Percentiles rank a stretch among this genome's conserved stretches.
phyloP scores from a whole-genome alignment of 1,140 invertebrate species.

The Drosophila auraria region DNA sequence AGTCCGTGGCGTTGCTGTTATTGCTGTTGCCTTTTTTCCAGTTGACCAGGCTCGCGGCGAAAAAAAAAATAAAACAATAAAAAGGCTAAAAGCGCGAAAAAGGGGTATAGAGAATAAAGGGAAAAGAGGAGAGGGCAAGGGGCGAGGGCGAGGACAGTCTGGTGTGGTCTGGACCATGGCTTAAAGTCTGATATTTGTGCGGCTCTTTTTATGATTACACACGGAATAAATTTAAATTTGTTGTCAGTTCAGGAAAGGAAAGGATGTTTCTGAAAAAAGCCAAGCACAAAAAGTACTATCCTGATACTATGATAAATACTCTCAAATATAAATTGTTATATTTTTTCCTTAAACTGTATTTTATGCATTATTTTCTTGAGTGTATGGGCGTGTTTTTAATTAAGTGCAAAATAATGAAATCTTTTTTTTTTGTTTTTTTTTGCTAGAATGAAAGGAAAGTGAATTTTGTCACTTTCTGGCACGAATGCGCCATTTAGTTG shows the following conservation, averaged over 20 bases:
- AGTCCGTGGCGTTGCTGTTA: slow-evolving; percentile 23
- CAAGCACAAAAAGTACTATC: neutral
- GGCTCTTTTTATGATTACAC: slow-evolving; percentile 18
- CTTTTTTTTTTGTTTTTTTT: slow-evolving; percentile 19
- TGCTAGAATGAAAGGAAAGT: slow-evolving; percentile 26
- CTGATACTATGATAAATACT: too few species aligned
- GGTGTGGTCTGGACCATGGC: slow-evolving; percentile 26
- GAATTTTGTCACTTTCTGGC: slow-evolving; percentile 46
- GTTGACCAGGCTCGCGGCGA: slow-evolving; percentile 71
- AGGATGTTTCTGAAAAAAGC: neutral
- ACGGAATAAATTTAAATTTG: slow-evolving; percentile 5
- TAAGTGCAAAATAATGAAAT: slow-evolving; percentile 77
- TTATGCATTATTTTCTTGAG: slow-evolving; percentile 22
- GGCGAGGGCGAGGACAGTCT: neutral
- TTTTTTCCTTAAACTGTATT: too few species aligned
- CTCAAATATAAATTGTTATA: too few species aligned
- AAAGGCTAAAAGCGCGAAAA: slow-evolving; percentile 49
- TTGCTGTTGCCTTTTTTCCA: slow-evolving; percentile 72
- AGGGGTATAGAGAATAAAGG: slow-evolving; percentile 13
- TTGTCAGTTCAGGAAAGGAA: neutral
- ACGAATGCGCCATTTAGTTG: slow-evolving; percentile 16
- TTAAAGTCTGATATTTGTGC: slow-evolving; percentile 42
- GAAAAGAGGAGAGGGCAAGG: neutral
- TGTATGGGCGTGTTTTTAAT: slow-evolving; percentile 69
- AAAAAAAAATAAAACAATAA: slow-evolving; percentile 29